Evolutionary conservation across 2,113 vertebrate species (phyloP).

Genomic region (Geococcyx californianus): DNA sequence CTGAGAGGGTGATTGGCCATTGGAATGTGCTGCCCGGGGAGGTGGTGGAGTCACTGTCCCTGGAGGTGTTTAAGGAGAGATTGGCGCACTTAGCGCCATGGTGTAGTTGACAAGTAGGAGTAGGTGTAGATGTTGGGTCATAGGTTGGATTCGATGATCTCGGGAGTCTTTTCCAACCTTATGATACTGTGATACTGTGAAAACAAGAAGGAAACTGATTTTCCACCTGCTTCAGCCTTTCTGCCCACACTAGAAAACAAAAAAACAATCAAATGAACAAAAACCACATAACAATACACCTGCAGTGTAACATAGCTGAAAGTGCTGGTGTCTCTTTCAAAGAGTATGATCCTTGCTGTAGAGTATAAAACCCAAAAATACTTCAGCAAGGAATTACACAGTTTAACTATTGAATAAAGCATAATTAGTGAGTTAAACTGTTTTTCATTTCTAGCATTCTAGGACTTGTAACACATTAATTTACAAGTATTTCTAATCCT

Average conservation of each 20-base stretch:
- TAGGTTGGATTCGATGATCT: too few relatives aligned
- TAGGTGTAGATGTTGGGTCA: too few relatives aligned
- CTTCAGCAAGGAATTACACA: background rate
- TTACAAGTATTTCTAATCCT: background rate
- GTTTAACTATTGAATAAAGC: background rate
- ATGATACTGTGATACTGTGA: too few relatives aligned
- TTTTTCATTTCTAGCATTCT: background rate
- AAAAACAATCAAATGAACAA: background rate
- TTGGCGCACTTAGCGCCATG: too few relatives aligned
- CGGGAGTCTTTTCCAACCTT: too few relatives aligned
- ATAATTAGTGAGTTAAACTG: too few relatives aligned
- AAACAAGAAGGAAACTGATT: background rate
- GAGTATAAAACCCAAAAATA: background rate
- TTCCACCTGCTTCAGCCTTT: background rate
- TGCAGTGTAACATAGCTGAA: background rate
- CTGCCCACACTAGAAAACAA: background rate
- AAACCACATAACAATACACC: accelerated
- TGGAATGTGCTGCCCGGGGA: too few relatives aligned
- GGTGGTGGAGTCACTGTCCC: too few relatives aligned
- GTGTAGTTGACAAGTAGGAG: too few relatives aligned
- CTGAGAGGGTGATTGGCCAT: too few relatives aligned
- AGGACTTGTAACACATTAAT: background rate
- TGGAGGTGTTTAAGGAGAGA: too few relatives aligned
- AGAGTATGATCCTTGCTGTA: background rate
- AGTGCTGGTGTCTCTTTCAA: background rate